Evolutionary conservation across 2,888 invertebrate genomes (phyloP).

Genomic region (Pristionchus japonicus): DNA sequence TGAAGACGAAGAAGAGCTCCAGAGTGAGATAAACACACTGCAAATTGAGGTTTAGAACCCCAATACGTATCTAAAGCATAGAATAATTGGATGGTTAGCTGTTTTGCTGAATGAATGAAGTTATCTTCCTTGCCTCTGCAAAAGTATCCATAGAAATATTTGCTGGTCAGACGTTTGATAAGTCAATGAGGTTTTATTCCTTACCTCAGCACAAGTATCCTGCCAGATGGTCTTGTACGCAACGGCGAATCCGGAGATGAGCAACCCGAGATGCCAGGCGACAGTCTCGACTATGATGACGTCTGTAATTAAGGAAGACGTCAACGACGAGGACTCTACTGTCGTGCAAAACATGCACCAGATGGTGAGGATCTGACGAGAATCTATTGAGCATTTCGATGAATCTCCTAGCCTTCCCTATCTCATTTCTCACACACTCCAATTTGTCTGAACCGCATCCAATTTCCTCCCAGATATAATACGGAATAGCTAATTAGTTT

Average conservation of each 20-base stretch:
- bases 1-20: constrained; percentile 54
- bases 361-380: too few species aligned
- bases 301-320: too few species aligned
- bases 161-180: too few species aligned
- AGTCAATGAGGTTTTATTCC: background rate
- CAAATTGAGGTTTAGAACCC: background rate
- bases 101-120: too few species aligned
- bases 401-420: background rate
- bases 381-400: background rate
- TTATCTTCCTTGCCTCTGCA: too few species aligned
- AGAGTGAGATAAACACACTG: constrained; percentile 43
- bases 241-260: constrained; percentile 56
- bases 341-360: background rate
- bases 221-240: constrained; percentile 55
- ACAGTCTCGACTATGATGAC: constrained; percentile 57
- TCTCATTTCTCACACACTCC: background rate
- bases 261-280: constrained; percentile 54
- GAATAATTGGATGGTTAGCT: too few species aligned
- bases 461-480: background rate
- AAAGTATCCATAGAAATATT: too few species aligned
- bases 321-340: too few species aligned
- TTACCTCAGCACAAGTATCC: constrained; percentile 56
- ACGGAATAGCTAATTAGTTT: background rate
- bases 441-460: background rate
- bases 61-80: too few species aligned